Percentiles rank a stretch among this genome's conserved stretches.
Conservation (phyloP, 2,888 invertebrate genomes). For the Lycophotia porphyrea region DNA sequence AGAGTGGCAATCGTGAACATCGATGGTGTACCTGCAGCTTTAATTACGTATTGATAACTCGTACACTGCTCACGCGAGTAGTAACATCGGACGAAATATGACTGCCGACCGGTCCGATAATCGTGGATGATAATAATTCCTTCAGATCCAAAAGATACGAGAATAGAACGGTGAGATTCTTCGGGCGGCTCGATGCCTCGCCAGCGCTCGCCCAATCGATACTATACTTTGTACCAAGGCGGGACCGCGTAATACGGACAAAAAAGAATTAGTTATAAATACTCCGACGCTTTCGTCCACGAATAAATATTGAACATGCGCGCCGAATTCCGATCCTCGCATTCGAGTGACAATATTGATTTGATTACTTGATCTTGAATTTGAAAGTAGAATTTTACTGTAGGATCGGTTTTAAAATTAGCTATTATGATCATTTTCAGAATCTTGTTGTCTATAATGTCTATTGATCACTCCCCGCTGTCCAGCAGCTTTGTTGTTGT, state of each 20-base stretch:
- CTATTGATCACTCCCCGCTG: not conserved
- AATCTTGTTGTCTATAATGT: not conserved
- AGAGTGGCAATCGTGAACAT: constrained; percentile 49
- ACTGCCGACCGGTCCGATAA: constrained; percentile 71
- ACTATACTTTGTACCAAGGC: constrained; percentile 80
- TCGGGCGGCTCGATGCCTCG: constrained; percentile 69
- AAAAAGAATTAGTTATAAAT: constrained; percentile 73
- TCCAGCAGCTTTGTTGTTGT: not conserved
- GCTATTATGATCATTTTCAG: constrained; percentile 4
- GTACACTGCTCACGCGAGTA: constrained; percentile 53
- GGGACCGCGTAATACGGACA: constrained; percentile 68
- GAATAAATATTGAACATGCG: constrained; percentile 57
- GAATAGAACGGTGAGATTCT: constrained; percentile 77
- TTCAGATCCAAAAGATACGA: constrained; percentile 75
- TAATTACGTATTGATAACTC: constrained; percentile 65
- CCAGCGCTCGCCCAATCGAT: constrained; percentile 79
- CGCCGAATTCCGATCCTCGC: constrained; percentile 44
- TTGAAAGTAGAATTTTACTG: not conserved
- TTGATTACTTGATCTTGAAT: constrained; percentile 41
- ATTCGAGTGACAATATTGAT: constrained; percentile 60
- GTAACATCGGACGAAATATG: constrained; percentile 70
- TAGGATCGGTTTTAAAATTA: constrained; percentile 14
- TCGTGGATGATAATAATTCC: constrained; percentile 74
- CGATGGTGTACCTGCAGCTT: constrained; percentile 51
- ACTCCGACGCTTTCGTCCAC: constrained; percentile 59